Evolutionary conservation across 1,140 invertebrate genomes (phyloP).

Genomic region (Phymastichus coffea): DNA sequence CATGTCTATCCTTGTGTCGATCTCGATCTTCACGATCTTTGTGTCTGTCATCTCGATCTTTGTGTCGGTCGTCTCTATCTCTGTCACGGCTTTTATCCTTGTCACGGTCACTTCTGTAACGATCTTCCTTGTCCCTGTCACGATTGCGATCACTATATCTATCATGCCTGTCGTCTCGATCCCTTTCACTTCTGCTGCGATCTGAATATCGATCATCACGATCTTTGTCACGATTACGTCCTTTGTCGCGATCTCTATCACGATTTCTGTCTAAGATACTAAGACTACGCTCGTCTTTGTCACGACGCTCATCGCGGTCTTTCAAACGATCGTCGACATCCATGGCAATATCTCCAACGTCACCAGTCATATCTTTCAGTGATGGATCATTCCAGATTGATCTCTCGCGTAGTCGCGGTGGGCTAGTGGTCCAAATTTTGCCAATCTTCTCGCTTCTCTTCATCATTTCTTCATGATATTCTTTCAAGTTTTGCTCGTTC

Average conservation of each 20-base stretch:
- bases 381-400: neutral
- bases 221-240: slow-evolving; percentile 17
- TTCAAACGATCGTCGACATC: neutral
- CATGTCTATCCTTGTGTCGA: slow-evolving; percentile 10
- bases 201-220: slow-evolving; percentile 12
- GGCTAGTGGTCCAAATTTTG: slow-evolving; percentile 9
- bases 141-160: slow-evolving; percentile 6
- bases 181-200: slow-evolving; percentile 4
- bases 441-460: slow-evolving; percentile 15
- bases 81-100: slow-evolving; percentile 13
- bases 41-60: slow-evolving; percentile 4
- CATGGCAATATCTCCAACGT: neutral
- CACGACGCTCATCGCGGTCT: slow-evolving; percentile 10
- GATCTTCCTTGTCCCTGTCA: slow-evolving; percentile 7
- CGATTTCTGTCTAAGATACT: neutral
- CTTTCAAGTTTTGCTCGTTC: slow-evolving; percentile 48
- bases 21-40: slow-evolving; percentile 20
- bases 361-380: slow-evolving; percentile 1
- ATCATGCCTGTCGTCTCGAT: slow-evolving; percentile 10
- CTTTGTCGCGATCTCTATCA: slow-evolving; percentile 20
- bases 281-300: slow-evolving; percentile 6
- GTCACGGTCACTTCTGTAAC: slow-evolving; percentile 2
- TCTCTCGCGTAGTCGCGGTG: neutral
- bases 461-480: slow-evolving; percentile 44
- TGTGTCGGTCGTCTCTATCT: slow-evolving; percentile 12